A percentile compares a stretch with the other conserved stretches of the same genome.
These are phyloP conservation scores for Bettongia penicillata DNA, from an alignment of 2,113 vertebrate genomes.

Conservation along the genomic window DNA sequence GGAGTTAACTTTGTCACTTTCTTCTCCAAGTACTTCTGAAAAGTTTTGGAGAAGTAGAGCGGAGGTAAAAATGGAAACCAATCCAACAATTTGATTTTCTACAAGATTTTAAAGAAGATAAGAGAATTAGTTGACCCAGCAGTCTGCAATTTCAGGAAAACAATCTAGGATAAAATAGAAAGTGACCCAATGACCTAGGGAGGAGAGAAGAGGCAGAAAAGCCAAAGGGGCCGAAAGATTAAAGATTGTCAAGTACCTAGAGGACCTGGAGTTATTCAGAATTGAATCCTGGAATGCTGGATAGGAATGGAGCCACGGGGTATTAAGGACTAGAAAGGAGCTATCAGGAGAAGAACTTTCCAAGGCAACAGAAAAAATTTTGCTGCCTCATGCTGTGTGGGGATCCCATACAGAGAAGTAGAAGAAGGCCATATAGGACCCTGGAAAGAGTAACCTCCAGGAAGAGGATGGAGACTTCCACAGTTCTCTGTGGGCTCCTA, in stretches of 20 bases:
- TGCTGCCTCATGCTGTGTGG: too few species aligned
- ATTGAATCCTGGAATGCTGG: too few species aligned
- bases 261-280: neutral
- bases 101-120: neutral
- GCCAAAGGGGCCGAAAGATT: neutral
- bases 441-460: neutral
- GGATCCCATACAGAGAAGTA: neutral
- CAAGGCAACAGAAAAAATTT: too few species aligned
- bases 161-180: neutral
- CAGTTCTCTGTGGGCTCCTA: neutral
- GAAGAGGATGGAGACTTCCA: neutral
- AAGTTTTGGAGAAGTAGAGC: neutral
- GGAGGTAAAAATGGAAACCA: neutral
- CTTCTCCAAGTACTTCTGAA: neutral
- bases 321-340: too few species aligned
- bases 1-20: neutral
- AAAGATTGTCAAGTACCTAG: neutral
- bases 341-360: too few species aligned
- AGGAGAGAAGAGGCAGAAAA: neutral
- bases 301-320: too few species aligned
- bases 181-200: neutral
- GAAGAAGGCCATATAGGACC: neutral
- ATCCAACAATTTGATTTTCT: neutral
- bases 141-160: neutral
- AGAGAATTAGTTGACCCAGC: neutral